phyloP scores from a whole-genome alignment of 2,113 vertebrate species.

The Ptilonorhynchus violaceus region DNA sequence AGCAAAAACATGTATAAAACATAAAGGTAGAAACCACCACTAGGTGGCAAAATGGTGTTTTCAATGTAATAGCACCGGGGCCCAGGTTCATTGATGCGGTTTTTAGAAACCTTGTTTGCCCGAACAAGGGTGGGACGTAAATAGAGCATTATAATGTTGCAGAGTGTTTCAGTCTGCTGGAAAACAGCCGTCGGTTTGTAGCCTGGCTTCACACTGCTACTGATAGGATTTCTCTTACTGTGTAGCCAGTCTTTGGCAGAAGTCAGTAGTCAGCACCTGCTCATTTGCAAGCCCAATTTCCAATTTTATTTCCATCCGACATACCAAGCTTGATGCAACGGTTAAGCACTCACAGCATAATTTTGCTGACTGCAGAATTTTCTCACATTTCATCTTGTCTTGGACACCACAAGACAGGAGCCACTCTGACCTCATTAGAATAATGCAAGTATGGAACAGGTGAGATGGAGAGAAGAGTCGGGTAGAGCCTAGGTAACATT shows the following conservation, averaged over 20 bases:
- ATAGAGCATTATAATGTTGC: neutral
- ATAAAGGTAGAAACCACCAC: neutral
- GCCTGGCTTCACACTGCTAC: neutral
- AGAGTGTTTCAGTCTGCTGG: neutral
- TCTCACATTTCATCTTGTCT: neutral
- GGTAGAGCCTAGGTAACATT: neutral
- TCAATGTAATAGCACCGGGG: neutral
- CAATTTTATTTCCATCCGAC: neutral
- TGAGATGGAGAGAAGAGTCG: neutral
- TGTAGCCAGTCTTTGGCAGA: neutral
- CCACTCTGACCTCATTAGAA: neutral
- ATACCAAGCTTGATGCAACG: neutral
- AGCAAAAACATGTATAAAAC: accelerated
- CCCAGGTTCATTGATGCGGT: neutral
- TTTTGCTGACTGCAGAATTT: neutral
- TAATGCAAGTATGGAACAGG: neutral
- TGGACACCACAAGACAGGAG: neutral
- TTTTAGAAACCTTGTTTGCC: neutral
- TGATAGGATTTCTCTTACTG: neutral
- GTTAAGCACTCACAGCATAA: neutral
- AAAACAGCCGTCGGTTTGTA: neutral
- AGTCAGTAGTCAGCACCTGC: neutral
- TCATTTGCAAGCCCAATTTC: neutral
- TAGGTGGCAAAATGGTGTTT: constrained; percentile 72
- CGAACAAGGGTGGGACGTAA: neutral